Base-by-base conservation (phyloP, 2,797 vertebrate species). In the Poeciliopsis infans region DNA sequence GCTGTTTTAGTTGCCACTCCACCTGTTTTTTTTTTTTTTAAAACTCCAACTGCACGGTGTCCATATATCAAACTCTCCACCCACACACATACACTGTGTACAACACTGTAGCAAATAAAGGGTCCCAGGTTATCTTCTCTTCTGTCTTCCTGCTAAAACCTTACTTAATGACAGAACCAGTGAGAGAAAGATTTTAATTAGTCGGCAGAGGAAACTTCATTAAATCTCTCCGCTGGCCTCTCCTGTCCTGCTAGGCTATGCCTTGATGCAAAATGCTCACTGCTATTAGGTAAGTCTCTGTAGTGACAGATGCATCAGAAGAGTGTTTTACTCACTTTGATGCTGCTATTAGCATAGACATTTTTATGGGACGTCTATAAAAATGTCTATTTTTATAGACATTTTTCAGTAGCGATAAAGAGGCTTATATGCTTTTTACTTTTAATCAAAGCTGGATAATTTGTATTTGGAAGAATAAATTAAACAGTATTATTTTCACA, bases 151-250 rank as follows among this genome's bases (percentile, higher is more conserved):
- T 84, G 79, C 78, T 89, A 85, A 90, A 92, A 84, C 79, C 83
- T 70, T 84, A 77, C 87, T 91, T 93, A 89, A 92, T 92, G 90
- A 88, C 84, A 76, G 85, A 87, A 86, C 46, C 25, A 85, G 75
- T 84, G 80, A 86, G 86, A 91, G 84, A 80, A 84, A 87, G 77
- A 89, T 87, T 92, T 92, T 94, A 95, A 95, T 95, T 94, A 93
- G 92, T 80, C 76, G 53, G 80, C 74, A 85, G 81, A 91, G 82
- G 88, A 92, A 87, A 90, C 84, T 92, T 93, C 90, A 92, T 94
- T 92, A 94, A 91, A 88, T 84, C 87, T 91, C 88, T 90, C 86
- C 7, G 61, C 80, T 75, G 81, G 91, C 80, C 84, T 89, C 78
- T 84, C 87, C 81, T 36, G 18, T 91, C 89, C 89, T 92, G 88